Evolutionary conservation across 2,888 invertebrate species (phyloP), one percentile per base, ranked within the genome.

Genomic region (Eupelmus urozonus): DNA sequence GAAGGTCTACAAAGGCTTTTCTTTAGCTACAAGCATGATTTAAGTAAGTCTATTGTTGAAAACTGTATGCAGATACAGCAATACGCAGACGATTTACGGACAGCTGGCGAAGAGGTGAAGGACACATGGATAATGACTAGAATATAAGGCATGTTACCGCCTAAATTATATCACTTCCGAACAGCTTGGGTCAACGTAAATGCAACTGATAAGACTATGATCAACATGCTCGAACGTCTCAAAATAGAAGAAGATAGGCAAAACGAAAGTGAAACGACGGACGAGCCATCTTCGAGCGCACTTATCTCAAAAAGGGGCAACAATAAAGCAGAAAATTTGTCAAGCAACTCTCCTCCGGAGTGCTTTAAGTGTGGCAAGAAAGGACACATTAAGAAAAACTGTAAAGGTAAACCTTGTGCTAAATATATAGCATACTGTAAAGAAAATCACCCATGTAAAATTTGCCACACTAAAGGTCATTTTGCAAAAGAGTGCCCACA

Each of bases 401-500:
- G n/a, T n/a, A n/a, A n/a, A n/a, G n/a, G n/a, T n/a, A n/a, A n/a
- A n/a, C n/a, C n/a, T n/a, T n/a, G n/a, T n/a, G n/a, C n/a, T n/a
- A n/a, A n/a, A n/a, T n/a, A n/a, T n/a, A n/a, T n/a, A n/a, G n/a
- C n/a, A n/a, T n/a, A n/a, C n/a, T n/a, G n/a, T n/a, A n/a, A n/a
- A n/a, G n/a, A n/a, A n/a, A n/a, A n/a, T n/a, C n/a, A n/a, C n/a
- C n/a, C n/a, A n/a, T n/a, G n/a, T n/a, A n/a, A n/a, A n/a, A n/a
- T n/a, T n/a, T n/a, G n/a, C n/a, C n/a, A n/a, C n/a, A n/a, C n/a
- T n/a, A n/a, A 83, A 78, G 84, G 84, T 25, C 84, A 84, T 71
- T 84, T 82, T 76, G 78, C 83, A 3, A 84, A 83, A 77, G 82
- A 84, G 3, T 84, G 82, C 72, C 65, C 78, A 55, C 75, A n/a